phyloP scores from a whole-genome alignment of 2,797 vertebrate genomes.

The Cossypha dichroa region DNA sequence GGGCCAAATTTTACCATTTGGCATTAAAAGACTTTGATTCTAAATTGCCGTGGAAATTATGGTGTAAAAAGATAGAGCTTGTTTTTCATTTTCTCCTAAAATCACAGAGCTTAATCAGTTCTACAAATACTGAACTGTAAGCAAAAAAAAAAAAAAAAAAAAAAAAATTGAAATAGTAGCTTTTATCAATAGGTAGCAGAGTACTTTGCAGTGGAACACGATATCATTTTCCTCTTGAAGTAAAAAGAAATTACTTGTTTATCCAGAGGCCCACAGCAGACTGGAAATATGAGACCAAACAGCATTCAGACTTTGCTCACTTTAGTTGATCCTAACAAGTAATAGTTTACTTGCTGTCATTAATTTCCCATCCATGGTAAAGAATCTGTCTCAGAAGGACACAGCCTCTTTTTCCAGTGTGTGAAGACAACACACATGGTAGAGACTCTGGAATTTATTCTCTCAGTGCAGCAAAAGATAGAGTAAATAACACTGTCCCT shows the following conservation, averaged over 20 bases:
- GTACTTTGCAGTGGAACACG: not conserved
- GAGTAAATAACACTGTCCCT: constrained; percentile 65
- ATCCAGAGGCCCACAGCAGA: not conserved
- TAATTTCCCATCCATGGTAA: constrained; percentile 49
- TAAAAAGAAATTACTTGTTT: not conserved
- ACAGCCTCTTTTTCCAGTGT: not conserved
- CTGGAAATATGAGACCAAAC: not conserved
- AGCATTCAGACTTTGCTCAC: not conserved
- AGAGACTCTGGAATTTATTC: constrained; percentile 18
- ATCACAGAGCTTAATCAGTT: not conserved
- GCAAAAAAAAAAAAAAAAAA: not conserved
- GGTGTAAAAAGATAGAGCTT: not conserved
- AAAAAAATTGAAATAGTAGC: not conserved
- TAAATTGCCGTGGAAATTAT: not conserved
- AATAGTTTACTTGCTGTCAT: not conserved
- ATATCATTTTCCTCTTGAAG: not conserved
- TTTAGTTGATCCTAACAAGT: not conserved
- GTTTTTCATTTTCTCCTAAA: not conserved
- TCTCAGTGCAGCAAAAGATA: constrained; percentile 26
- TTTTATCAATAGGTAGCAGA: not conserved
- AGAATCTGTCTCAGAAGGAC: constrained; percentile 2
- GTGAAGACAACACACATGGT: constrained; percentile 9
- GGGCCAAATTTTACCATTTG: not conserved
- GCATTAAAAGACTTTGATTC: not conserved
- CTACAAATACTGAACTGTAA: not conserved